phyloP scores from a whole-genome alignment of 2,797 vertebrate genomes.

The Morus bassanus region DNA sequence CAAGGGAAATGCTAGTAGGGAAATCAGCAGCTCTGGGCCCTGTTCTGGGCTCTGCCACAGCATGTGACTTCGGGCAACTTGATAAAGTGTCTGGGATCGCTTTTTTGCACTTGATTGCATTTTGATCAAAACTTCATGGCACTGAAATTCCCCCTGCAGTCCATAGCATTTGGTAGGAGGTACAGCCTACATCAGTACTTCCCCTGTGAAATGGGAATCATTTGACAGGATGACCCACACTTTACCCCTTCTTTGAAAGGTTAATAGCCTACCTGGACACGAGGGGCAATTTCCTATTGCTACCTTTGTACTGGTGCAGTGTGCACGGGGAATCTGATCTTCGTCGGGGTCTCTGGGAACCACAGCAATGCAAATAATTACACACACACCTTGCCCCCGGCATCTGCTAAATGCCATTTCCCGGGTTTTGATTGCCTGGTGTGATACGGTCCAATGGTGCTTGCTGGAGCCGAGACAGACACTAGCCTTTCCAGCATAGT shows the following conservation, averaged over 20 bases:
- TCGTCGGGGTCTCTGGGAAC: not conserved
- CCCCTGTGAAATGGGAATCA: not conserved
- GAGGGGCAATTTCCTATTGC: not conserved
- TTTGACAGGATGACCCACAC: not conserved
- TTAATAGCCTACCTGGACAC: not conserved
- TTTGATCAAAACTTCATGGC: not conserved
- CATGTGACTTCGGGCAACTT: not conserved
- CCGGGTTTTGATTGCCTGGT: not conserved
- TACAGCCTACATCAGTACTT: not conserved
- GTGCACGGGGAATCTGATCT: not conserved
- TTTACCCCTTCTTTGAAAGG: not conserved
- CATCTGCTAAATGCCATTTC: not conserved
- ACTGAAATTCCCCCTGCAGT: not conserved
- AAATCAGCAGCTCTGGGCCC: not conserved
- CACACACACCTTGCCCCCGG: not conserved
- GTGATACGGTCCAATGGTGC: rapidly evolving
- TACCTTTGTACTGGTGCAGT: not conserved
- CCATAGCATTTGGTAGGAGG: not conserved
- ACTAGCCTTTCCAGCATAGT: not conserved
- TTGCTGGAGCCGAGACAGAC: not conserved
- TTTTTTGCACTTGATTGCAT: not conserved
- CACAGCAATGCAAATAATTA: not conserved
- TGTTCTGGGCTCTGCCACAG: not conserved
- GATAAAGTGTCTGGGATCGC: not conserved
- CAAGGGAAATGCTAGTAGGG: not conserved